Evolutionary conservation across 2,113 vertebrate species (phyloP), one percentile per base, ranked within the genome.

Genomic region (Mirza zaza): DNA sequence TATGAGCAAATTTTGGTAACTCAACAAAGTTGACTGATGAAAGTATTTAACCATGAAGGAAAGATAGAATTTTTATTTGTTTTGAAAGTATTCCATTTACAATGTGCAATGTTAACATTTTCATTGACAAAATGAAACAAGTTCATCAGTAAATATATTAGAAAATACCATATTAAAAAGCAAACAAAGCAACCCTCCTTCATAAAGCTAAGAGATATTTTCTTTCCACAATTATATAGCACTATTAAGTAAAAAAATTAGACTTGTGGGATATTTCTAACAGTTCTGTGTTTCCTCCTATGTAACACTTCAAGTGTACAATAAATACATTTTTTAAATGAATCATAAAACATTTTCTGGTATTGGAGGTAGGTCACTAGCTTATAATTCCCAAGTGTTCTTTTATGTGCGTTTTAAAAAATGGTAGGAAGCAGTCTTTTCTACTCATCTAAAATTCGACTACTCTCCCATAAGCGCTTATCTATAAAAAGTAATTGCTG

Each of bases 401-500:
- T 86, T 91, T 96, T 87, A 65, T 42, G 13, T 65, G n/a, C 7
- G 52, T 95, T 83, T 95, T 84, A 83, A 91, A 95, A 90, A 75
- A n/a, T 93, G 59, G 63, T 65, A 71, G 81, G 76, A 92, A 94
- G 48, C 29, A 63, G 3, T 45, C 29, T 90, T 93, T 97, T 87
- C 57, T 29, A 48, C 52, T 92, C 50, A 75, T 90, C 79, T 67
- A 70, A 91, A 96, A 86, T 95, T 71, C 57, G 77, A 17, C 34
- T 73, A 20, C 32, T 80, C 14, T 90, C 84, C 45, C 55, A 17
- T 13, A 77, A 93, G 76, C 90, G 27, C 79, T 81, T 92, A 61
- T 76, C 57, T 92, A 63, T 96, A 96, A 97, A 95, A 92, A 73
- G 71, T 96, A 95, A 96, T 98, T 95, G 76, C 81, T 39, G 11